Conservation (phyloP, 2,888 invertebrate species). For the Oscheius sp. region DNA sequence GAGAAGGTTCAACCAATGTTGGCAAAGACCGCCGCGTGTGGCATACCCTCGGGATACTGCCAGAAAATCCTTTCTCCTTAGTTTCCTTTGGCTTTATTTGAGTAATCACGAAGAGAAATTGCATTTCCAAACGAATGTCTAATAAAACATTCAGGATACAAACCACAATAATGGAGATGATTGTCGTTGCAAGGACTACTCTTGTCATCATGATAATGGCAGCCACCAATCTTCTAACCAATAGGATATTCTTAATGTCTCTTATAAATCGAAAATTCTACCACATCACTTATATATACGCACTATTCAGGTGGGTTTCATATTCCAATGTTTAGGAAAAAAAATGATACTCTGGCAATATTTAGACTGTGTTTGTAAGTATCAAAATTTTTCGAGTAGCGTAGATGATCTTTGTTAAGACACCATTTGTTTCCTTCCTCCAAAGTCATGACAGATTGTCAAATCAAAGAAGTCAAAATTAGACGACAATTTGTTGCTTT, state of each 20-base stretch:
- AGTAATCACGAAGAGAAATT: background rate
- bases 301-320: background rate
- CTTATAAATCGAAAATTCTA: background rate
- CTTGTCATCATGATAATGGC: background rate
- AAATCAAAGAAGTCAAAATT: background rate
- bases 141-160: background rate
- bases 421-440: background rate
- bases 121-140: no score
- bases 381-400: background rate
- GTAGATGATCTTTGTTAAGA: background rate
- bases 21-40: slow-evolving; percentile 22
- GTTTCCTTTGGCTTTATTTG: background rate
- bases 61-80: no score
- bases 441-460: background rate
- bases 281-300: background rate
- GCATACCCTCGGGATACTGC: slow-evolving; percentile 23
- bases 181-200: background rate
- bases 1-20: slow-evolving; percentile 13
- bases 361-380: background rate
- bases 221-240: background rate
- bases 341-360: background rate
- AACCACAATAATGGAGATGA: background rate
- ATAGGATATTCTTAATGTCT: background rate
- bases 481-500: background rate
- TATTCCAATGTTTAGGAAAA: no score